Evolutionary conservation across 2,113 vertebrate species (phyloP), one percentile per base, ranked within the genome.

Genomic region (Oostethus manadensis): DNA sequence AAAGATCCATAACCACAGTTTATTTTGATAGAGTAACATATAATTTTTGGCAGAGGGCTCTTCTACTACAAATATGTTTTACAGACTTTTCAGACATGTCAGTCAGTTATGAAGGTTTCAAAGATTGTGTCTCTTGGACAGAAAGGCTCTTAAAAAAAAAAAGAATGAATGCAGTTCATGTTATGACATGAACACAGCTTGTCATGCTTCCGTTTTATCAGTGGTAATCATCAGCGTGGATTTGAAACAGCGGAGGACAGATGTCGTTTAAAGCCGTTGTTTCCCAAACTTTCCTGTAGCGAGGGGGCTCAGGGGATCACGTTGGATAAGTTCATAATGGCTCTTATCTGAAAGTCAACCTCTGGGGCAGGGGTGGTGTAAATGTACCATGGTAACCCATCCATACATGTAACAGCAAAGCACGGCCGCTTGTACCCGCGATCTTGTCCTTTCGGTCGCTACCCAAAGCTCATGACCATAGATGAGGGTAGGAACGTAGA

Each of bases 191-290:
- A 55, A 8, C 35, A n/a, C 33, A 8, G 35, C 18, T 38, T 38
- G n/a, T 8, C 4, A 29, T 14, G 35, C 53, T 38, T 40, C 53
- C 13, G 13, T 40, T 33, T 55, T 55, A 55, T 55, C 53, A 15
- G 40, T 40, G n/a, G 7, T 3, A 33, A 40, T 21, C 8, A 40
- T n/a, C 18, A 15, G 53, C 10, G 4, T 14, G 11, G n/a, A 40
- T 13, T 55, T 33, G n/a, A 55, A 55, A 55, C 35, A 20, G n/a
- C 18, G 53, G 38, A 35, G 38, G 18, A 15, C 53, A 55, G 53
- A 42, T 55, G 53, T 35, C 53, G 10, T 40, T 15, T 35, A 40
- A 54, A 55, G 33, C 53, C 53, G 35, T 18, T 55, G 35, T 55
- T 55, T 55, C 53, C 29, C n/a, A 8, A 40, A 55, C 33, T 15